phyloP scores from a whole-genome alignment of 2,797 vertebrate species.

The Xiphorhynchus erythropygius region DNA sequence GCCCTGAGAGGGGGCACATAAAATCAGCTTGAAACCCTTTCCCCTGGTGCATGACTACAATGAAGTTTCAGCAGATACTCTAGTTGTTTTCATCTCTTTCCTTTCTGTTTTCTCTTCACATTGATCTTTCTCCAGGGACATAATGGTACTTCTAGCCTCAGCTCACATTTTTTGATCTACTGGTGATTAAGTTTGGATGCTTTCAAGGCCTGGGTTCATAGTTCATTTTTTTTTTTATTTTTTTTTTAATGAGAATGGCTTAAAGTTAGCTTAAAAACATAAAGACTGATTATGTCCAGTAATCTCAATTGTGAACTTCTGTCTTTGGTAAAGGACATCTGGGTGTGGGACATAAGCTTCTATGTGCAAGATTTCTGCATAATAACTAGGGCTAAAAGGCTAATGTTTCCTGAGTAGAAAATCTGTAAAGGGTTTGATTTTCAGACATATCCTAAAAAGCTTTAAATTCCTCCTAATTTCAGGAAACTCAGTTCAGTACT shows the following conservation, averaged over 20 bases:
- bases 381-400: background rate
- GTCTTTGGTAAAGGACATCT: background rate
- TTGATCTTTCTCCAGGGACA: background rate
- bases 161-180: background rate
- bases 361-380: background rate
- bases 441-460: background rate
- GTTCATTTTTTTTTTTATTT: background rate
- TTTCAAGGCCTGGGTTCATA: background rate
- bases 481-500: background rate
- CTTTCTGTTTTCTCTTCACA: background rate
- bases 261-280: background rate
- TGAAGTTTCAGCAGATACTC: background rate
- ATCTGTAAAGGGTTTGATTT: background rate
- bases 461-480: background rate
- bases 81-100: background rate
- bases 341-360: background rate
- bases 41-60: background rate
- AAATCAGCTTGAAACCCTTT: background rate
- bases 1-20: background rate
- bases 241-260: background rate
- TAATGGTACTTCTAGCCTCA: background rate
- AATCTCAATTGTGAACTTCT: background rate
- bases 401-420: background rate
- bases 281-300: background rate
- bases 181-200: background rate